phyloP scores from a whole-genome alignment of 2,797 vertebrate species.

The Myotis daubentonii region DNA sequence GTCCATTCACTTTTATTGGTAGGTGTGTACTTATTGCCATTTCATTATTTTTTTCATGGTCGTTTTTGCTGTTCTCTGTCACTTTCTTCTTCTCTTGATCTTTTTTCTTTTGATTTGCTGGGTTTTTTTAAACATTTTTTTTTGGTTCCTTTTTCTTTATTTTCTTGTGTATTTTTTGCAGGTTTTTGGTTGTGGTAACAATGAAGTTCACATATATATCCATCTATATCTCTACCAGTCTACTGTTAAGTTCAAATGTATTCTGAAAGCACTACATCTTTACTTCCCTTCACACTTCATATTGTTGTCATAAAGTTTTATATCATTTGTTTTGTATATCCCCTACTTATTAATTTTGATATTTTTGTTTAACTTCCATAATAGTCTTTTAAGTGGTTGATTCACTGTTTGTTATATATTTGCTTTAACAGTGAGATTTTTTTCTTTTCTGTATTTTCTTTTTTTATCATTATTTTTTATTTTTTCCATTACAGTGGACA shows the following conservation, averaged over 20 bases:
- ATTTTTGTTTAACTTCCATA: not conserved
- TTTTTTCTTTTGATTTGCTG: not conserved
- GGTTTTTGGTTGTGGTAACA: not conserved
- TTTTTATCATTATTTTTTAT: not conserved
- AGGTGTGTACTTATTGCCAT: not conserved
- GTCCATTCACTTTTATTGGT: not conserved
- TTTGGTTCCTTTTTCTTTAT: not conserved
- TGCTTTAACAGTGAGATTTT: not conserved
- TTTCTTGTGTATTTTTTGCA: not conserved
- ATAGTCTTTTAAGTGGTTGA: not conserved
- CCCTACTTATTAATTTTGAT: not conserved
- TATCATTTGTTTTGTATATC: not conserved
- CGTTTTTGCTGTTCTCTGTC: not conserved
- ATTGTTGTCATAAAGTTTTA: not conserved
- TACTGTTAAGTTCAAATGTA: not conserved
- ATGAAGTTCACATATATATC: not conserved
- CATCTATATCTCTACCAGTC: not conserved
- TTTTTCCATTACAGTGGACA: not conserved
- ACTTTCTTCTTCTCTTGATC: not conserved
- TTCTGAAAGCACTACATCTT: not conserved
- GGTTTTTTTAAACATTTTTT: not conserved
- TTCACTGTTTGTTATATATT: not conserved
- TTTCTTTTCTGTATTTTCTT: not conserved
- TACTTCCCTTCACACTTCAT: not conserved
- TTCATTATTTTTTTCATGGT: not conserved